Conservation (phyloP, 2,113 vertebrate genomes). For the Calidris pygmaea region DNA sequence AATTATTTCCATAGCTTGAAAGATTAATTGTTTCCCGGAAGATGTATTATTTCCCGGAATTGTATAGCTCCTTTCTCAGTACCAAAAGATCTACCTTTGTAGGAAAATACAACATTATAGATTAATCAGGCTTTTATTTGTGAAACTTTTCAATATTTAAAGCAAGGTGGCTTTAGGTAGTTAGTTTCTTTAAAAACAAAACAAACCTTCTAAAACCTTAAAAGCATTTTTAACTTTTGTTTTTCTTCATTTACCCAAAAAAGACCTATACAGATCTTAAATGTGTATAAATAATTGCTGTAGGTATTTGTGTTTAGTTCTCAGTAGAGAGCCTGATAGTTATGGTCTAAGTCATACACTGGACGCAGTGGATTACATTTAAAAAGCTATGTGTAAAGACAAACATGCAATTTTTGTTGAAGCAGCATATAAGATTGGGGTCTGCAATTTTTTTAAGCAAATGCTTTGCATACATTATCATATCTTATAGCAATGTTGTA, state of each 20-base stretch:
- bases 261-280: background rate
- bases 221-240: background rate
- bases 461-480: background rate
- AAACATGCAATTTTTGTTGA: background rate
- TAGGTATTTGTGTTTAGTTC: background rate
- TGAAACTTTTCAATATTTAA: background rate
- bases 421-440: background rate
- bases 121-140: background rate
- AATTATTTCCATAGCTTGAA: background rate
- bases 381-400: background rate
- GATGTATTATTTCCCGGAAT: background rate
- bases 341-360: background rate
- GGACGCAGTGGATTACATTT: rapidly evolving
- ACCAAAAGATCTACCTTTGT: background rate
- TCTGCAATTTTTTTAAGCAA: background rate
- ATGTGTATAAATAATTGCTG: background rate
- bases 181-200: background rate
- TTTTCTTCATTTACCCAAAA: background rate
- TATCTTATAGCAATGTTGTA: background rate
- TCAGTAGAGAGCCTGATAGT: background rate
- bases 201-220: too few relatives aligned
- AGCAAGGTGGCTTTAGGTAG: background rate
- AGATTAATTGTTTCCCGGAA: background rate
- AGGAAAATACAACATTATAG: background rate
- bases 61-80: background rate